Evolutionary conservation across 2,888 invertebrate species (phyloP).

Genomic region (Drymonia ruficornis): DNA sequence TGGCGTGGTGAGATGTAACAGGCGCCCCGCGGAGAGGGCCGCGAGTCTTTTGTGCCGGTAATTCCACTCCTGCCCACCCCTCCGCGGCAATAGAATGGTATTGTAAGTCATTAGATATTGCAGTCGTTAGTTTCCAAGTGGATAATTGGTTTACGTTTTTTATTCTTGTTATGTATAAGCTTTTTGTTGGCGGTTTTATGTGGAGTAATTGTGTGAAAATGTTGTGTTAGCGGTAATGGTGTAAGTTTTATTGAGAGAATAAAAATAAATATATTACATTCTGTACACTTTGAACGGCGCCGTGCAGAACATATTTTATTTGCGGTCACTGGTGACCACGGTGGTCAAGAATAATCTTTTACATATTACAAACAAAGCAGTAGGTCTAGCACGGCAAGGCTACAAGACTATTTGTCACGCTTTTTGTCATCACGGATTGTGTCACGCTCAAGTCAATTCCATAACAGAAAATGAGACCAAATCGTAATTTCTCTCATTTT

Average conservation of each 20-base stretch:
- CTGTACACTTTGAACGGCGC: too few species aligned
- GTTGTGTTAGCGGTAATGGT: background rate
- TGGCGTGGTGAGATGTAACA: constrained; percentile 42
- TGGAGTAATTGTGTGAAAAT: constrained; percentile 8
- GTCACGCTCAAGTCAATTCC: too few species aligned
- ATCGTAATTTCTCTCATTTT: too few species aligned
- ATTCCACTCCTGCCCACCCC: constrained; percentile 58
- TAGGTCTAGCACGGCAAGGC: too few species aligned
- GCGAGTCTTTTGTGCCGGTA: constrained; percentile 64
- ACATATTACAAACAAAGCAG: too few species aligned
- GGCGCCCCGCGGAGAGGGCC: constrained; percentile 62
- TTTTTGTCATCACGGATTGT: too few species aligned
- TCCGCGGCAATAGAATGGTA: constrained; percentile 40
- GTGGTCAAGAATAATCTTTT: too few species aligned
- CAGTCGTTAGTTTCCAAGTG: constrained; percentile 44
- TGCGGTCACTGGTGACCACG: too few species aligned
- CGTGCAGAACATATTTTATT: too few species aligned
- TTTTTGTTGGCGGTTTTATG: constrained; percentile 18
- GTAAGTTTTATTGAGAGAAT: background rate
- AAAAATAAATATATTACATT: too few species aligned
- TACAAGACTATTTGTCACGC: too few species aligned
- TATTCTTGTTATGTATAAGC: constrained; percentile 15
- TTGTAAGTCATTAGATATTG: constrained; percentile 61
- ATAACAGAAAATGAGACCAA: too few species aligned
- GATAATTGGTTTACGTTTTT: constrained; percentile 45